Percentiles rank a stretch among this genome's conserved stretches.
These are phyloP conservation scores for Synanthedon tipuliformis DNA, from an alignment of 2,888 invertebrate species.

Conservation along the genomic window DNA sequence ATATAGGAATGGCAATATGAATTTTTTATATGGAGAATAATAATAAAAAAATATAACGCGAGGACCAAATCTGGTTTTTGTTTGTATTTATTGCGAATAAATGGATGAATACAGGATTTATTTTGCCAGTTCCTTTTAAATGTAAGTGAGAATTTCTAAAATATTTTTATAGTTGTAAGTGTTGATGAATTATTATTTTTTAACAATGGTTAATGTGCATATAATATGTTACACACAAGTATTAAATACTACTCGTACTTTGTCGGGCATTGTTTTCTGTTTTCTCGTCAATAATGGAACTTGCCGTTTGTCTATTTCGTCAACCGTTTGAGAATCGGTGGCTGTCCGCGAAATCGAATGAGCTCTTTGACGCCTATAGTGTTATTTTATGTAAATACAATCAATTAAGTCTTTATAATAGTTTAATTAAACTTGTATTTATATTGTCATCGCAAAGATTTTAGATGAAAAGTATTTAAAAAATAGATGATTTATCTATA, in stretches of 20 bases:
- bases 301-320: conserved; percentile 12
- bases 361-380: too few species aligned
- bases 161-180: conserved; percentile 67
- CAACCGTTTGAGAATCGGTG: conserved; percentile 18
- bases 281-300: conserved; percentile 11
- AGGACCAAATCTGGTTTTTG: conserved; percentile 58
- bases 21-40: conserved; percentile 26
- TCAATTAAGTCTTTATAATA: too few species aligned
- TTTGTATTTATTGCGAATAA: conserved; percentile 26
- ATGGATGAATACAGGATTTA: conserved; percentile 58
- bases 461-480: too few species aligned
- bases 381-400: too few species aligned
- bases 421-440: too few species aligned
- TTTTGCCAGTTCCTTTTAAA: conserved; percentile 70
- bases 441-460: too few species aligned
- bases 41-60: conserved; percentile 15
- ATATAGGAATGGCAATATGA: conserved; percentile 61
- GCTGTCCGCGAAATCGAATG: too few species aligned
- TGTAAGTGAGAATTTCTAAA: conserved; percentile 69
- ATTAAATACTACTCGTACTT: conserved; percentile 19
- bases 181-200: conserved; percentile 57
- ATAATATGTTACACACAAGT: conserved; percentile 32
- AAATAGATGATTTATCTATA: too few species aligned
- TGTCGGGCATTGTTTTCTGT: conserved; percentile 13
- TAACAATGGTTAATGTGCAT: conserved; percentile 42